Evolutionary conservation across 1,140 invertebrate genomes (phyloP), one percentile per base, ranked within the genome.

Genomic region (Zaprionus africanus): DNA sequence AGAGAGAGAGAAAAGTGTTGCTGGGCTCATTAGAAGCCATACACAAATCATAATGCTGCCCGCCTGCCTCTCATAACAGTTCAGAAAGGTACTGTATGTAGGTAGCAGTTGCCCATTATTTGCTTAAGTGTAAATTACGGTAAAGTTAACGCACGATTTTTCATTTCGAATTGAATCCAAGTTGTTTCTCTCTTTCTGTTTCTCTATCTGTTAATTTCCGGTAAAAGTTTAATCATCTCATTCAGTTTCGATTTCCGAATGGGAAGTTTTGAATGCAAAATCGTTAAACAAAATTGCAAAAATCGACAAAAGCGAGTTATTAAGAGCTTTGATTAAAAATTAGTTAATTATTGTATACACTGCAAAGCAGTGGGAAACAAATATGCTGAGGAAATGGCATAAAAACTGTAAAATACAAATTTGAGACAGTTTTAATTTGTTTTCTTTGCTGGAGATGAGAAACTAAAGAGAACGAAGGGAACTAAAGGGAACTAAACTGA

Each of bases 1-100:
- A 38, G 36, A 9, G 31, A 36, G 36, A 38, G 36, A 38, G 56
- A 76, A 65, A 68, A 59, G 72, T 84, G 72, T 84, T 78, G 81
- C 68, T 70, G 77, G 67, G 65, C 58, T 66, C 36, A 81, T 81
- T 54, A 49, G 36, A 61, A 12, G 22, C 26, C 28, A 46, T 15
- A 63, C 17, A 70, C 49, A 62, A 56, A 62, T 66, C 11, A 57
- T 54, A 28, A 58, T 26, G 43, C 31, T 31, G 13, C 19, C 26
- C 31, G 6, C 5, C 19, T 31, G 26, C 28, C 5, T 36, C 26
- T 49, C 17, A 49, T 51, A 51, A 51, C 46, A 12, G 46, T 19
- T 24, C 46, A 12, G 46, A 22, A 51, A 51, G 41, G n/a, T 46
- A 57, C 54, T 57, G 22, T 24, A 24, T 57, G 22, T 24, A 24